These are phyloP conservation scores for Listronotus bonariensis DNA, from an alignment of 1,140 invertebrate species.

Conservation along the genomic window DNA sequence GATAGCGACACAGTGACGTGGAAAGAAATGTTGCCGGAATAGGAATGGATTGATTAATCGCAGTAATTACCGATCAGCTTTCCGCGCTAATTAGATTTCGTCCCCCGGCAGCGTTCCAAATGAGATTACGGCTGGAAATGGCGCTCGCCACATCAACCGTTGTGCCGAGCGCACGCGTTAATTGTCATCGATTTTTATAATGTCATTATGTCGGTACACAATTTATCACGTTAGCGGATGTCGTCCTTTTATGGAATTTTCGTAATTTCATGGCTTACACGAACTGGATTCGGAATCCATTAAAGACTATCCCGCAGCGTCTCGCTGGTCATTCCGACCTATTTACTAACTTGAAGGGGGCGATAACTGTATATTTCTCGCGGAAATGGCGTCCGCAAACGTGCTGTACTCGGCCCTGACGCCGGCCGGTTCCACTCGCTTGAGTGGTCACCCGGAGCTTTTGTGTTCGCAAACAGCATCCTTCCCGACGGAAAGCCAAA, in stretches of 20 bases:
- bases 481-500: conserved; percentile 21
- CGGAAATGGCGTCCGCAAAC: conserved; percentile 50
- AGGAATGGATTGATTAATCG: conserved; percentile 55
- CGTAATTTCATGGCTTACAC: too few relatives aligned
- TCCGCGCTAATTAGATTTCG: conserved; percentile 57
- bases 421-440: conserved; percentile 43
- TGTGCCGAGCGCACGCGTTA: conserved; percentile 51
- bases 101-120: conserved; percentile 52
- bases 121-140: conserved; percentile 54
- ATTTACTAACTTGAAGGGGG: conserved; percentile 47
- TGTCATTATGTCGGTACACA: conserved; percentile 51
- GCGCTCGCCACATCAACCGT: conserved; percentile 50
- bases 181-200: conserved; percentile 57
- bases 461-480: conserved; percentile 31
- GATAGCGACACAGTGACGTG: conserved; percentile 22
- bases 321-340: conserved; percentile 53
- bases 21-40: conserved; percentile 49
- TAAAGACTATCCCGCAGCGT: conserved; percentile 48
- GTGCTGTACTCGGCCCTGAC: conserved; percentile 43
- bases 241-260: neutral
- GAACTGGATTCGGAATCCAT: conserved; percentile 30
- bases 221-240: conserved; percentile 50
- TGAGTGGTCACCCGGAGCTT: conserved; percentile 37
- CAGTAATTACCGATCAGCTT: conserved; percentile 57
- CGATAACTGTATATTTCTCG: conserved; percentile 55